phyloP scores from a whole-genome alignment of 2,888 invertebrate species.

The Bursaphelenchus okinawaensis region DNA sequence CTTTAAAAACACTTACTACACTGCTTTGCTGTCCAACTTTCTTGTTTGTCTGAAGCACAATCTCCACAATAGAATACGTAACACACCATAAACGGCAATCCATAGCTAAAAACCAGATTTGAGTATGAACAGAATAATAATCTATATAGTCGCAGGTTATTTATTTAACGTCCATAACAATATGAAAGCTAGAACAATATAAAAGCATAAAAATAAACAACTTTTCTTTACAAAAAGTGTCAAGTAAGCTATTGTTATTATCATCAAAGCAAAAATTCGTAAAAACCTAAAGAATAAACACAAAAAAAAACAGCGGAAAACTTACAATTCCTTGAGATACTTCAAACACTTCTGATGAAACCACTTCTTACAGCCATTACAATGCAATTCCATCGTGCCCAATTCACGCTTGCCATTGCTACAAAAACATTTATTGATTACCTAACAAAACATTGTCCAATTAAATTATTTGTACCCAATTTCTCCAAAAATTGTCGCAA shows the following conservation, averaged over 20 bases:
- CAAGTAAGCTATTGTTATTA: too few relatives aligned
- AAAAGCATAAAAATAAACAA: background rate
- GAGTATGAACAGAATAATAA: too few relatives aligned
- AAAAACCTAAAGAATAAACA: background rate
- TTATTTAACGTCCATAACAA: background rate
- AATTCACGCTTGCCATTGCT: constrained; percentile 49
- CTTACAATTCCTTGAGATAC: constrained; percentile 49
- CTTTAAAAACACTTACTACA: constrained; percentile 38
- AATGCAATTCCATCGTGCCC: constrained; percentile 47
- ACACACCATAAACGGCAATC: constrained; percentile 56
- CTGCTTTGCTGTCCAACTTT: constrained; percentile 47
- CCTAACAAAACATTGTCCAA: constrained; percentile 10
- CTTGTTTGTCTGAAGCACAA: constrained; percentile 39
- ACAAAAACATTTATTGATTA: constrained; percentile 5
- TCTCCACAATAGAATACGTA: constrained; percentile 52
- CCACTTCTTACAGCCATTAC: constrained; percentile 50
- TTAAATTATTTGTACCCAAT: constrained; percentile 7
- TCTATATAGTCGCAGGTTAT: too few relatives aligned
- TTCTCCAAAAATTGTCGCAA: background rate
- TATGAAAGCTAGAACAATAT: background rate
- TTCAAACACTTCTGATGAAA: constrained; percentile 52
- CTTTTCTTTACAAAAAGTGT: background rate
- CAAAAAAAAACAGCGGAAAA: constrained; percentile 9
- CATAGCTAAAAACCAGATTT: constrained; percentile 45
- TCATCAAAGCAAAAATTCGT: background rate